Percentiles rank a stretch among this genome's conserved stretches.
phyloP scores from a whole-genome alignment of 37 sponge, comb jelly and placozoan species.

The Ephydatia muelleri region DNA sequence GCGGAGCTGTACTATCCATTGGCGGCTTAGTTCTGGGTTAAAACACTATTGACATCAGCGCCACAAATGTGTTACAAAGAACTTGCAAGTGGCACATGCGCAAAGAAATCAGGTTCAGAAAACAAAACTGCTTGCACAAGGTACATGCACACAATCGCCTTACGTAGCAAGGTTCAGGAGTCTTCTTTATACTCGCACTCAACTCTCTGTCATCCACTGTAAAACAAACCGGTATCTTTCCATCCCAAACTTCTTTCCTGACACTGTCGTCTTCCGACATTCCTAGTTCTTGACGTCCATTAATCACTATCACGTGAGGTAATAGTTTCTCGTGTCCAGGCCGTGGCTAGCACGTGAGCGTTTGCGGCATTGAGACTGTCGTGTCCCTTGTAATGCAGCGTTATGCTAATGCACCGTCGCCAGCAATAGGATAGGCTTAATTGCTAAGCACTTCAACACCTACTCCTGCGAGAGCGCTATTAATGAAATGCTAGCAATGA shows the following conservation, averaged over 20 bases:
- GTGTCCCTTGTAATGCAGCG: too few species aligned
- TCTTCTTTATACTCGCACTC: constrained; percentile 25
- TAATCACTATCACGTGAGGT: neutral
- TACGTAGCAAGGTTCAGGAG: constrained; percentile 81
- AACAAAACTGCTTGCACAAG: neutral
- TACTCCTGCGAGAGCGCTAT: too few species aligned
- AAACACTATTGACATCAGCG: neutral
- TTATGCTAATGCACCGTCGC: too few species aligned
- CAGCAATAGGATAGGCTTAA: too few species aligned
- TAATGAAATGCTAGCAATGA: too few species aligned
- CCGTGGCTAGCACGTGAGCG: too few species aligned
- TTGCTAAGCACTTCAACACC: too few species aligned
- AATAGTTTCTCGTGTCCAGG: neutral
- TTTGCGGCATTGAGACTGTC: neutral
- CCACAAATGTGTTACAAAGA: neutral
- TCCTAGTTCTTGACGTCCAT: neutral
- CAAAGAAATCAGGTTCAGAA: neutral
- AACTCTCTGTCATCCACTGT: constrained; percentile 76
- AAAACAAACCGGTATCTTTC: constrained; percentile 92
- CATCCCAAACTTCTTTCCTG: constrained; percentile 92
- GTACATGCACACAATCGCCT: constrained; percentile 21
- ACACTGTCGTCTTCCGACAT: constrained; percentile 74
- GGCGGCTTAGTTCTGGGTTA: neutral
- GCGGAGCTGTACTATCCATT: neutral
- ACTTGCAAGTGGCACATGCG: neutral